Conservation (phyloP, 2,888 invertebrate species). For the Tortricodes alternella region DNA sequence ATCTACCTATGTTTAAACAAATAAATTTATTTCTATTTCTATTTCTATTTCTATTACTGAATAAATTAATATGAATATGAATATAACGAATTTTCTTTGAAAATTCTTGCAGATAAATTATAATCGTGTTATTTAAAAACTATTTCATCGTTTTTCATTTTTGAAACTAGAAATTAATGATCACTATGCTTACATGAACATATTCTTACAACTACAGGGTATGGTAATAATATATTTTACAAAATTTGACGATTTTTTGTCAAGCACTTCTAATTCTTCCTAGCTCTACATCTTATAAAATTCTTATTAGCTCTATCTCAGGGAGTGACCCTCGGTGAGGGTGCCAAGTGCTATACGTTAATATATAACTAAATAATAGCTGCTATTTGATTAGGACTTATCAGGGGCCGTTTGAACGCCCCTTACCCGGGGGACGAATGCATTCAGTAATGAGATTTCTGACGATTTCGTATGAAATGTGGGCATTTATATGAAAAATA, state of each 20-base stretch:
- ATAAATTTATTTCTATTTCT: too few relatives aligned
- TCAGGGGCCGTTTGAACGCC: conserved; percentile 41
- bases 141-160: too few relatives aligned
- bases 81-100: too few relatives aligned
- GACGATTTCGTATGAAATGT: not conserved
- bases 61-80: too few relatives aligned
- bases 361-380: conserved; percentile 65
- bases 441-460: conserved; percentile 62
- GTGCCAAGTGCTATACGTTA: conserved; percentile 46
- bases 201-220: too few relatives aligned
- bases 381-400: conserved; percentile 75
- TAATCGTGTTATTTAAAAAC: too few relatives aligned
- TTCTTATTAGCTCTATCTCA: conserved; percentile 71
- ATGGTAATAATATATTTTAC: too few relatives aligned
- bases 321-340: conserved; percentile 50
- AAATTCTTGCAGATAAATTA: too few relatives aligned
- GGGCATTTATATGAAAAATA: not conserved
- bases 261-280: conserved; percentile 3
- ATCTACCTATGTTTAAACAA: too few relatives aligned
- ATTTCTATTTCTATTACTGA: too few relatives aligned
- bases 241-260: not conserved
- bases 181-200: too few relatives aligned
- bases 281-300: conserved; percentile 62
- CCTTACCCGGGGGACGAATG: conserved; percentile 57
- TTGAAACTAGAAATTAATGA: too few relatives aligned